Conservation (phyloP, 2,888 invertebrate genomes). For the Itoplectis maculator region DNA sequence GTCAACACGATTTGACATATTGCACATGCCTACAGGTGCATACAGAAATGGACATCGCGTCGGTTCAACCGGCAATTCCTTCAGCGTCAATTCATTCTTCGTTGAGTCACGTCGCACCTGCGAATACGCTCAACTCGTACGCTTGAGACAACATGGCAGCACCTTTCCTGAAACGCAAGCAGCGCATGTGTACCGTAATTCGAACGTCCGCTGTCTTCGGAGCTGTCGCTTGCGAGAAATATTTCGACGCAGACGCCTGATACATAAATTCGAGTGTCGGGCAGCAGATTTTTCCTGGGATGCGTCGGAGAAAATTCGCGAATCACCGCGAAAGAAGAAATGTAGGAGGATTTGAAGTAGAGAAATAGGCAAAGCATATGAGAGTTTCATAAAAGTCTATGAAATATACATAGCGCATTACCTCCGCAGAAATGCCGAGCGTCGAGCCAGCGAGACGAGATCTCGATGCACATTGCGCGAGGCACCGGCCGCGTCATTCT, state of each 20-base stretch:
- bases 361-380: slow-evolving; percentile 20
- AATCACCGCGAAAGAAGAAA: not conserved
- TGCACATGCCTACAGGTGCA: not conserved
- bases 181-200: slow-evolving; percentile 46
- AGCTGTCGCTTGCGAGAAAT: slow-evolving; percentile 49
- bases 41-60: slow-evolving; percentile 25
- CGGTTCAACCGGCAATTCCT: slow-evolving; percentile 53
- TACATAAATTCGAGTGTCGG: slow-evolving; percentile 39
- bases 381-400: slow-evolving; percentile 60
- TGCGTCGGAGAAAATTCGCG: slow-evolving; percentile 1
- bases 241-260: slow-evolving; percentile 49
- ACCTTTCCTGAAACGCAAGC: slow-evolving; percentile 14
- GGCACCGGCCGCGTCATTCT: not conserved
- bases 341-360: slow-evolving; percentile 20
- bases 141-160: slow-evolving; percentile 1
- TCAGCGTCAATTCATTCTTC: slow-evolving; percentile 55
- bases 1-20: not conserved
- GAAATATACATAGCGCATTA: slow-evolving; percentile 63
- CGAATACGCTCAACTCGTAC: not conserved
- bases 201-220: slow-evolving; percentile 27
- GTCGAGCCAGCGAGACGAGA: slow-evolving; percentile 23
- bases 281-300: slow-evolving; percentile 29
- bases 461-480: slow-evolving; percentile 5
- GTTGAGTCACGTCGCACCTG: slow-evolving; percentile 16
- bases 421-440: slow-evolving; percentile 30